These are phyloP conservation scores for Siniperca undulata DNA, from an alignment of 2,797 vertebrate genomes.

Conservation along the genomic window DNA sequence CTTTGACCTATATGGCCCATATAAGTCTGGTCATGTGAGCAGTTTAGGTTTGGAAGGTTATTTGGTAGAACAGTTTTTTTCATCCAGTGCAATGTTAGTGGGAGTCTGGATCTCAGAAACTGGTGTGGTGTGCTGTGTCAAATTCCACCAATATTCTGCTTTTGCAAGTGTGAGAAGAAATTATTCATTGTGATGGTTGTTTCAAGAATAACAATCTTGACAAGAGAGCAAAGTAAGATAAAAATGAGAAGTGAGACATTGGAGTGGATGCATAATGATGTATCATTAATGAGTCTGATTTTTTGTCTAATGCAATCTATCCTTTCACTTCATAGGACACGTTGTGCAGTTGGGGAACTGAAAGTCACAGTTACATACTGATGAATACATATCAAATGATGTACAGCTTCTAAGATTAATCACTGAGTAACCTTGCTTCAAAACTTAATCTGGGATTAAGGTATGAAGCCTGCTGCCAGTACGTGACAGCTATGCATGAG, in stretches of 20 bases:
- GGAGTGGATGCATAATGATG: slow-evolving; percentile 9
- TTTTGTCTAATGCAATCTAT: slow-evolving; percentile 26
- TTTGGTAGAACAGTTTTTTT: slow-evolving; percentile 1
- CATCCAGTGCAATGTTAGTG: neutral
- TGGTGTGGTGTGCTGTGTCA: neutral
- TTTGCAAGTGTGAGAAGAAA: slow-evolving; percentile 2
- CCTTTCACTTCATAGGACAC: slow-evolving; percentile 20
- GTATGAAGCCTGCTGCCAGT: slow-evolving; percentile 51
- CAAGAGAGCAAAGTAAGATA: slow-evolving; percentile 6
- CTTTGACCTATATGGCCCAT: neutral
- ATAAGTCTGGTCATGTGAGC: neutral
- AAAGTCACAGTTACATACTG: slow-evolving; percentile 49
- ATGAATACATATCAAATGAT: slow-evolving; percentile 56
- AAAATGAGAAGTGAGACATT: slow-evolving; percentile 2
- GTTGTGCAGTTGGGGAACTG: slow-evolving; percentile 28
- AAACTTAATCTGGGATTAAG: slow-evolving; percentile 70
- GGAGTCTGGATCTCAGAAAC: neutral
- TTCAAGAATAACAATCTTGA: neutral
- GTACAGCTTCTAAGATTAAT: slow-evolving; percentile 59
- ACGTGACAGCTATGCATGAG: slow-evolving; percentile 42
- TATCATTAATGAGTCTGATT: slow-evolving; percentile 35
- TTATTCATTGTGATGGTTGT: neutral
- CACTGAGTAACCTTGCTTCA: slow-evolving; percentile 62
- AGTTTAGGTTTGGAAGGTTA: neutral
- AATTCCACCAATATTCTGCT: neutral